phyloP scores from a whole-genome alignment of 2,113 vertebrate genomes.

The Hyperopisus bebe region DNA sequence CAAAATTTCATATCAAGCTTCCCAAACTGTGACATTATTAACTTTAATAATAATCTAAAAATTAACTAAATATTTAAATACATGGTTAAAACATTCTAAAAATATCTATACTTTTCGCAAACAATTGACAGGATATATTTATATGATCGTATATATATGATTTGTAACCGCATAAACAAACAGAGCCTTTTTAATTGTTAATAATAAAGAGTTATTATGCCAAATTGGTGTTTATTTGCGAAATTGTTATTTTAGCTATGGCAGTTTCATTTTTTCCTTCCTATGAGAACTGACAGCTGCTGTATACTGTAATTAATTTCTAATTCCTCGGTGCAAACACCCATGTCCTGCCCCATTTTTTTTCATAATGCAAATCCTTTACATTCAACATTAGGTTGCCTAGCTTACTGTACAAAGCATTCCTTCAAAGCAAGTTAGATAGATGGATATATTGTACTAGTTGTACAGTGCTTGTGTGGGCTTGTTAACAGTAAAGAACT shows the following conservation, averaged over 20 bases:
- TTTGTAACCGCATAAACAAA: conserved; percentile 38
- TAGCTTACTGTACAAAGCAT: conserved; percentile 60
- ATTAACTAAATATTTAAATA: neutral
- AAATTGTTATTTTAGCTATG: conserved; percentile 49
- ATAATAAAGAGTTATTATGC: conserved; percentile 44
- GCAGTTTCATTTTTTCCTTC: conserved; percentile 42
- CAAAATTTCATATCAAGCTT: neutral
- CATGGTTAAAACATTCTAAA: conserved; percentile 28
- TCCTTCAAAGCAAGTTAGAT: conserved; percentile 48
- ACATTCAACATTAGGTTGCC: conserved; percentile 46
- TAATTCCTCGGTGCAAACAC: conserved; percentile 61
- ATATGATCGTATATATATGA: too few relatives aligned
- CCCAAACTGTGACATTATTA: neutral
- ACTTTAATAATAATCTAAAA: neutral
- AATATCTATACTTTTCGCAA: neutral
- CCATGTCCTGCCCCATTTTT: conserved; percentile 50
- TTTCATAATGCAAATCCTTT: conserved; percentile 56
- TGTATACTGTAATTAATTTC: conserved; percentile 55
- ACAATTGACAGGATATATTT: conserved; percentile 38
- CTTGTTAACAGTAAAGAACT: conserved; percentile 53
- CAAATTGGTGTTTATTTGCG: conserved; percentile 54
- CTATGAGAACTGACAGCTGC: conserved; percentile 51
- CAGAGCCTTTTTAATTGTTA: conserved; percentile 50
- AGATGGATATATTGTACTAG: conserved; percentile 60
- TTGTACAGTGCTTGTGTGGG: conserved; percentile 59